Percentiles rank a stretch among this genome's conserved stretches.
Evolutionary conservation across 2,888 invertebrate species (phyloP).

Genomic region (Chrysodeixis includens): DNA sequence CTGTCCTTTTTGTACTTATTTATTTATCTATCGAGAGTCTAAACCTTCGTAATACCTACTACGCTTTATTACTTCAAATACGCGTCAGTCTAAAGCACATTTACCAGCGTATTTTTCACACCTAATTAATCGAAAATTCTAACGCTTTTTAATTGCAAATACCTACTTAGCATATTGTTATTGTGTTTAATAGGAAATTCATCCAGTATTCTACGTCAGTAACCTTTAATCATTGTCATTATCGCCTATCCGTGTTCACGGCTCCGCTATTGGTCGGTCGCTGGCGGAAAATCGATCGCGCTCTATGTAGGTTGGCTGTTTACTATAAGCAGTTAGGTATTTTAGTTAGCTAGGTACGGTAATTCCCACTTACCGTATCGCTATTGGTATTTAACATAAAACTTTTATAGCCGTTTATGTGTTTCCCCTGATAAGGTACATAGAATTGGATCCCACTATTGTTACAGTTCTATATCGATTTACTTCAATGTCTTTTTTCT

Average conservation of each 20-base stretch:
- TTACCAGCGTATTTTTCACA: background rate
- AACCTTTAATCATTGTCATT: constrained; percentile 20
- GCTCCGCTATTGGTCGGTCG: constrained; percentile 54
- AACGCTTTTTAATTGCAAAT: background rate
- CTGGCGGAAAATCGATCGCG: constrained; percentile 62
- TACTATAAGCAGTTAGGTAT: constrained; percentile 13
- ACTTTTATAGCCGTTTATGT: constrained; percentile 15
- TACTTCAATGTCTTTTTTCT: background rate
- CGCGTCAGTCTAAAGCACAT: background rate
- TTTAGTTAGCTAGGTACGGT: constrained; percentile 23
- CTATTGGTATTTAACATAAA: constrained; percentile 37
- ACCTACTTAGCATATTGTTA: background rate
- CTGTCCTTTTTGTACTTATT: too few relatives aligned
- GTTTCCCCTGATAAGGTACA: constrained; percentile 27
- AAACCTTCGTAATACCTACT: too few relatives aligned
- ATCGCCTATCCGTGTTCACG: constrained; percentile 12
- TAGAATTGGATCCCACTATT: background rate
- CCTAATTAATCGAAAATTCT: background rate
- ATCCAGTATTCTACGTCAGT: constrained; percentile 11
- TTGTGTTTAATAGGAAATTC: constrained; percentile 17
- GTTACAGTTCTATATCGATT: background rate
- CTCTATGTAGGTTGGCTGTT: constrained; percentile 53
- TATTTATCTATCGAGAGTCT: too few relatives aligned
- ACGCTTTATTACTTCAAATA: too few relatives aligned
- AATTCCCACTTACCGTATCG: constrained; percentile 34